A percentile compares a stretch with the other conserved stretches of the same genome.
phyloP scores from a whole-genome alignment of 2,888 invertebrate species.

The Tipula helvola region DNA sequence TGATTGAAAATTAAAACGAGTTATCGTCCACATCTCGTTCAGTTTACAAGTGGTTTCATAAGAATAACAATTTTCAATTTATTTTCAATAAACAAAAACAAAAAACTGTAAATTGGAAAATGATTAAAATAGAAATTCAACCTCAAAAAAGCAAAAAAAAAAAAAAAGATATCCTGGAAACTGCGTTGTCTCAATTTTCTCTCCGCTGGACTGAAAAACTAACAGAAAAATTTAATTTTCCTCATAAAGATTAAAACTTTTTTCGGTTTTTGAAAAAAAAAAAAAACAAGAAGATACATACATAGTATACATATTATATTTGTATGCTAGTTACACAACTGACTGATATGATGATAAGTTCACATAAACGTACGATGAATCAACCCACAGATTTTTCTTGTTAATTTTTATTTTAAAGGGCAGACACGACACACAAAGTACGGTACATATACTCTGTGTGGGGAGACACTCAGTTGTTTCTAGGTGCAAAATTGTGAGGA shows the following conservation, averaged over 20 bases:
- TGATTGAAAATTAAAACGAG: not conserved
- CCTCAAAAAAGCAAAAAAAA: not conserved
- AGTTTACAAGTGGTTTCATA: not conserved
- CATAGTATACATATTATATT: not conserved
- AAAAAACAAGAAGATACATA: too few relatives aligned
- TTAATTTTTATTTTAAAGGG: not conserved
- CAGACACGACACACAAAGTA: not conserved
- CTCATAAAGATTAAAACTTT: not conserved
- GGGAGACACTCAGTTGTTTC: not conserved
- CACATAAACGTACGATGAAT: not conserved
- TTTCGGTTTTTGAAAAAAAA: not conserved
- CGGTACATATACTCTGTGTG: not conserved
- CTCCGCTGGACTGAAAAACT: not conserved
- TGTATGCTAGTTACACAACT: not conserved
- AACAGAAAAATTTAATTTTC: not conserved
- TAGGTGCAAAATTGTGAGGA: not conserved
- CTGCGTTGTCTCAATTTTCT: not conserved
- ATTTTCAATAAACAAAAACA: not conserved
- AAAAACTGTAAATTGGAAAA: not conserved
- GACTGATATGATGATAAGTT: not conserved
- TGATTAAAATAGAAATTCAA: constrained; percentile 5
- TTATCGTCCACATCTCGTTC: not conserved
- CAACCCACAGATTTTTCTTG: not conserved
- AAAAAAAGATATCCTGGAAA: not conserved
- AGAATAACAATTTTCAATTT: not conserved